Evolutionary conservation across 2,888 invertebrate species (phyloP).

Genomic region (Frankliniella fusca): DNA sequence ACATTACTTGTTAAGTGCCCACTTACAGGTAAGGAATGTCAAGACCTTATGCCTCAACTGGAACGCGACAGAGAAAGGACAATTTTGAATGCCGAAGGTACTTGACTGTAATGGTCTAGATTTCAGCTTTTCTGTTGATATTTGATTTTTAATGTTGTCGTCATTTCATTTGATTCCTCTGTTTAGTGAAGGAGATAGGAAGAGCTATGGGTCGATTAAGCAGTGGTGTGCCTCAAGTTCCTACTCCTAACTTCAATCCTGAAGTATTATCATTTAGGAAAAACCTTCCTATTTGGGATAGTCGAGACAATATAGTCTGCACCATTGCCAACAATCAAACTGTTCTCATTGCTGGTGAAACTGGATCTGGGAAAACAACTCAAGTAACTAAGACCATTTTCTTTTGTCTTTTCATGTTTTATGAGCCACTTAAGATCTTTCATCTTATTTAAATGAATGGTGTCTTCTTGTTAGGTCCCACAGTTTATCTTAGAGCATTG

Average conservation of each 20-base stretch:
- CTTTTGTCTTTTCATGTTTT: not conserved
- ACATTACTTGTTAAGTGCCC: slow-evolving; percentile 63
- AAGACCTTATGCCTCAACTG: slow-evolving; percentile 63
- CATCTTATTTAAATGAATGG: not conserved
- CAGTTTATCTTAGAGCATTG: slow-evolving; percentile 83
- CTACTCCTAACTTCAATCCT: slow-evolving; percentile 54
- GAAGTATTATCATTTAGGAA: slow-evolving; percentile 58
- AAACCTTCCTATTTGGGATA: slow-evolving; percentile 65
- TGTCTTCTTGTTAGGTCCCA: slow-evolving; percentile 58
- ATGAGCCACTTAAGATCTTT: not conserved
- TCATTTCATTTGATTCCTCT: not conserved
- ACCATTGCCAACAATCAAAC: slow-evolving; percentile 64
- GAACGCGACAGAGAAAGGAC: slow-evolving; percentile 54
- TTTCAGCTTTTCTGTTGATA: not conserved
- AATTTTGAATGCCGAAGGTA: not conserved
- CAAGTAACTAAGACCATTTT: slow-evolving; percentile 54
- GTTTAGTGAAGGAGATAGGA: slow-evolving; percentile 48
- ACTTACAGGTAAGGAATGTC: slow-evolving; percentile 63
- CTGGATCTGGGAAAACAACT: slow-evolving; percentile 93
- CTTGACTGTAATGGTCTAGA: not conserved
- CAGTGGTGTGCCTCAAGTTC: slow-evolving; percentile 64
- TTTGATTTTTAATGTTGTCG: not conserved
- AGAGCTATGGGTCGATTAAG: slow-evolving; percentile 62
- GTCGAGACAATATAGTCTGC: slow-evolving; percentile 62
- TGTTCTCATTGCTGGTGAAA: slow-evolving; percentile 67